Evolutionary conservation across 2,888 invertebrate species (phyloP).

Genomic region (Zaprionus lineosus): DNA sequence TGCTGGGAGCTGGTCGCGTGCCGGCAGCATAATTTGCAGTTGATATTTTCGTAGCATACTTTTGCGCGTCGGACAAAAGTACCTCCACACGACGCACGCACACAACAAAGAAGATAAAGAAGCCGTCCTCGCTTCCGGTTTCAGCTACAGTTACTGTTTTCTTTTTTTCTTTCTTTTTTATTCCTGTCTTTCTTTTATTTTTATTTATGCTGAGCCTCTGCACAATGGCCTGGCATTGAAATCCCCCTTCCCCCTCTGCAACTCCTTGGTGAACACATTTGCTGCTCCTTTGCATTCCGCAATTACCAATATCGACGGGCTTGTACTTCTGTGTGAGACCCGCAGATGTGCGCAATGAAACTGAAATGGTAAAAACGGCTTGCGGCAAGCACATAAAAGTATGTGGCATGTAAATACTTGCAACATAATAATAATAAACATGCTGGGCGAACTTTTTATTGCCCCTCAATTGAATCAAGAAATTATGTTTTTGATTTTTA

Average conservation of each 20-base stretch:
- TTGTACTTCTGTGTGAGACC: constrained; percentile 9
- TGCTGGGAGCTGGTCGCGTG: constrained; percentile 62
- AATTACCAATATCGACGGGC: constrained; percentile 27
- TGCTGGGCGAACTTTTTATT: constrained; percentile 59
- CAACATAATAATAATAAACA: constrained; percentile 51
- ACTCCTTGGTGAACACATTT: constrained; percentile 32
- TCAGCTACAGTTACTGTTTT: constrained; percentile 26
- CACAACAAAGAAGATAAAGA: constrained; percentile 43
- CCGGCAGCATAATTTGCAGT: constrained; percentile 62
- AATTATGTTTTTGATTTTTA: constrained; percentile 78
- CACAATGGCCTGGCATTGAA: constrained; percentile 37
- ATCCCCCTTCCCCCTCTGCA: constrained; percentile 17
- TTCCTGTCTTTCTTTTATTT: constrained; percentile 73
- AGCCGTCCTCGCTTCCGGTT: constrained; percentile 12
- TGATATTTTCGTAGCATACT: constrained; percentile 48
- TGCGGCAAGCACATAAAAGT: constrained; percentile 14
- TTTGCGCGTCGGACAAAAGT: constrained; percentile 47
- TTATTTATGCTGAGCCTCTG: constrained; percentile 73
- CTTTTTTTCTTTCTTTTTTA: constrained; percentile 75
- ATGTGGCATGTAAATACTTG: constrained; percentile 2
- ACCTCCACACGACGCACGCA: constrained; percentile 16
- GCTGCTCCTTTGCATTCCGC: constrained; percentile 49
- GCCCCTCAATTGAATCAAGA: constrained; percentile 71
- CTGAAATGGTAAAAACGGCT: constrained; percentile 3
- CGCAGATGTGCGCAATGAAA: constrained; percentile 32